These are phyloP conservation scores for Phenganax marumi DNA, from an alignment of 92 coral and sea anemone species.

Conservation along the genomic window DNA sequence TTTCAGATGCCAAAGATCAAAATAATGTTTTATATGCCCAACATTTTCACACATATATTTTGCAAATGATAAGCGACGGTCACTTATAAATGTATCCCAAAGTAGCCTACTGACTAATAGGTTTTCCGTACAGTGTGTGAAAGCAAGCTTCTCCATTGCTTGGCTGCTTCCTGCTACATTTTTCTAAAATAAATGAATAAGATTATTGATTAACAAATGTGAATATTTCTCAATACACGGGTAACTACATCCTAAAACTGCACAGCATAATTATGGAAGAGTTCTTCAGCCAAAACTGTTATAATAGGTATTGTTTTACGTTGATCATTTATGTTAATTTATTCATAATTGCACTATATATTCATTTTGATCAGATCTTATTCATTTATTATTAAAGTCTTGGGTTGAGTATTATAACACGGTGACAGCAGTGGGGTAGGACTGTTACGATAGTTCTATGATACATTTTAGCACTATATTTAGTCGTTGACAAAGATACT, in stretches of 20 bases:
- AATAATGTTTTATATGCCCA: constrained; percentile 11
- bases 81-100: constrained; percentile 27
- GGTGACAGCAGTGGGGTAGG: not conserved
- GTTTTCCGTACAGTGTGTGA: constrained; percentile 44
- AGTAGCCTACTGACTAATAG: constrained; percentile 30
- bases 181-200: constrained; percentile 28
- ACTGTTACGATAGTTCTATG: not conserved
- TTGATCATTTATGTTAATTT: no score
- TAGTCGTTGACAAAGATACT: constrained; percentile 24
- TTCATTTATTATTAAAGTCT: not conserved
- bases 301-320: no score
- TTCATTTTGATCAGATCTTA: no score
- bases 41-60: constrained; percentile 19
- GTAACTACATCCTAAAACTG: no score
- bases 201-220: not conserved
- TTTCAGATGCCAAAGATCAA: constrained; percentile 24
- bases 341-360: no score
- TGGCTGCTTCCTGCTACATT: constrained; percentile 54
- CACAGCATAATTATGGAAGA: not conserved
- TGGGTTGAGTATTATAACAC: not conserved
- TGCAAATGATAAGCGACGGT: not conserved
- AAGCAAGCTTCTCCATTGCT: constrained; percentile 47
- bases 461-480: not conserved
- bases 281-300: not conserved
- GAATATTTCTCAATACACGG: no score